Evolutionary conservation across 2,888 invertebrate species (phyloP).

Genomic region (Drosophila fungiperda): DNA sequence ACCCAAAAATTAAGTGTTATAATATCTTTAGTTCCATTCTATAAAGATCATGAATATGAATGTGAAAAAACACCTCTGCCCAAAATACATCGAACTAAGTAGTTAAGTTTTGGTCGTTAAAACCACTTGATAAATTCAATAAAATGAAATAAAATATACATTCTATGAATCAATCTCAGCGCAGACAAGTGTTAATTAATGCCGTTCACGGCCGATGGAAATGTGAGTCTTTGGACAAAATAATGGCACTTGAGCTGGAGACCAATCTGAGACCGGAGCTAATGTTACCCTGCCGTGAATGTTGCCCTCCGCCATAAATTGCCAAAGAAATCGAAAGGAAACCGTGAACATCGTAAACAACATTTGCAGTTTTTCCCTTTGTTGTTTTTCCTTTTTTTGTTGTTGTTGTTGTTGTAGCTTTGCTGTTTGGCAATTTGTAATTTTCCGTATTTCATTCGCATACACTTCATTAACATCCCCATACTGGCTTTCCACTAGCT

Average conservation of each 20-base stretch:
- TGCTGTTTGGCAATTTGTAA: slow-evolving; percentile 71
- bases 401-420: slow-evolving; percentile 18
- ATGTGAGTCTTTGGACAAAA: slow-evolving; percentile 57
- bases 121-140: slow-evolving; percentile 14
- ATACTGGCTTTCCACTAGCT: slow-evolving; percentile 25
- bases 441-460: slow-evolving; percentile 80
- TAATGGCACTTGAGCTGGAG: slow-evolving; percentile 53
- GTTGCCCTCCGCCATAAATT: slow-evolving; percentile 66
- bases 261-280: slow-evolving; percentile 27
- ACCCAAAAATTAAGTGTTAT: background rate
- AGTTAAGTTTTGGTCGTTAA: background rate
- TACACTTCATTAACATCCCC: slow-evolving; percentile 78
- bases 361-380: slow-evolving; percentile 64
- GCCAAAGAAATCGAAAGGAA: slow-evolving; percentile 80
- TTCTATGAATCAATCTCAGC: slow-evolving; percentile 31
- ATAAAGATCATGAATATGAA: background rate
- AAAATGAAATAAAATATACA: slow-evolving; percentile 6
- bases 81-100: background rate
- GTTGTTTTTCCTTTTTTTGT: background rate
- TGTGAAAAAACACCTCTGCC: background rate
- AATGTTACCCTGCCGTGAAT: slow-evolving; percentile 32
- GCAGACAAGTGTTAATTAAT: slow-evolving; percentile 40
- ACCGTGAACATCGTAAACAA: slow-evolving; percentile 81
- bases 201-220: slow-evolving; percentile 3
- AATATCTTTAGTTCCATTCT: background rate